Conservation (phyloP, 2,888 invertebrate species). For the Dynastes maya region DNA sequence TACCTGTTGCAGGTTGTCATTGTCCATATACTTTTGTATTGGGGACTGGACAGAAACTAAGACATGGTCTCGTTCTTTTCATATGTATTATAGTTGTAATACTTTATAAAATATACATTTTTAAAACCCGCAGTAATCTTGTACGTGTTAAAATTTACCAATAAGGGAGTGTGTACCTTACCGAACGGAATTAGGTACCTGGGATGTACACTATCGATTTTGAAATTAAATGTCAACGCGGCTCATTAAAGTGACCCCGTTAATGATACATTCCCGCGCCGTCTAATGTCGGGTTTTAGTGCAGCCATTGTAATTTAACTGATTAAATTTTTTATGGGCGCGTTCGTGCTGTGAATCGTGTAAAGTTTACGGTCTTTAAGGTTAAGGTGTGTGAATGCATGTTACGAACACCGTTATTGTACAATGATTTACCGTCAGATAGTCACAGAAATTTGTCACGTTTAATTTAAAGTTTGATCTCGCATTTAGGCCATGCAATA, state of each 20-base stretch:
- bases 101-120: no score
- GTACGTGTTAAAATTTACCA: no score
- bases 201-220: slow-evolving; percentile 37
- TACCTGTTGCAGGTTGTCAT: no score
- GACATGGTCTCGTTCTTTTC: no score
- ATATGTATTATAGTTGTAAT: no score
- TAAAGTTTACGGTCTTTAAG: slow-evolving; percentile 39
- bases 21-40: no score
- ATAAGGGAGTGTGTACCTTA: neutral
- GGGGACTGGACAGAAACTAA: no score
- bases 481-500: neutral
- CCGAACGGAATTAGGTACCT: slow-evolving; percentile 11
- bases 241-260: slow-evolving; percentile 44
- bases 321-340: slow-evolving; percentile 47
- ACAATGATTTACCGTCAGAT: slow-evolving; percentile 9
- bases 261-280: slow-evolving; percentile 34
- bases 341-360: slow-evolving; percentile 20
- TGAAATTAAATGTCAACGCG: slow-evolving; percentile 41
- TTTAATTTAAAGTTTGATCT: slow-evolving; percentile 5
- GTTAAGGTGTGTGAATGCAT: slow-evolving; percentile 10
- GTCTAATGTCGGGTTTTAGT: slow-evolving; percentile 40
- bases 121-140: no score
- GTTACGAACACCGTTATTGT: neutral
- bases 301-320: slow-evolving; percentile 39
- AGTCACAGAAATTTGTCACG: slow-evolving; percentile 29